These are phyloP conservation scores for Hyppa rectilinea DNA, from an alignment of 2,888 invertebrate genomes.

Conservation along the genomic window DNA sequence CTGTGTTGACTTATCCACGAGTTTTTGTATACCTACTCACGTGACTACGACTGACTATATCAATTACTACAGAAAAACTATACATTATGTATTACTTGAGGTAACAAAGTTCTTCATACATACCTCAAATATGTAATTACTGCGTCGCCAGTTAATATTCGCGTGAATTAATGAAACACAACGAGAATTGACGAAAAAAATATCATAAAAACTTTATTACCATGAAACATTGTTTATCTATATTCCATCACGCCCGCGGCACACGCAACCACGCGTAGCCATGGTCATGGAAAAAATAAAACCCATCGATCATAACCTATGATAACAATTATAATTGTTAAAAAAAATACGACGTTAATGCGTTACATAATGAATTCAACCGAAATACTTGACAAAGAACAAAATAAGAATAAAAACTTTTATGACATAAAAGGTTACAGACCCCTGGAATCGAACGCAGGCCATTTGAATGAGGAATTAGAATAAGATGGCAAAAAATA, in stretches of 20 bases:
- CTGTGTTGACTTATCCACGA: slow-evolving; percentile 29
- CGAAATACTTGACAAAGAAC: slow-evolving; percentile 60
- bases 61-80: slow-evolving; percentile 51
- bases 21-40: slow-evolving; percentile 41
- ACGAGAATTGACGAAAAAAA: slow-evolving; percentile 71
- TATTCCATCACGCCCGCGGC: slow-evolving; percentile 71
- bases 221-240: slow-evolving; percentile 78
- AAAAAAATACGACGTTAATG: slow-evolving; percentile 61
- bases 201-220: slow-evolving; percentile 70
- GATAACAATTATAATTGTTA: slow-evolving; percentile 74
- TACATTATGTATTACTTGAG: slow-evolving; percentile 29
- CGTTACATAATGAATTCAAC: slow-evolving; percentile 56
- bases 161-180: slow-evolving; percentile 69
- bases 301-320: slow-evolving; percentile 80
- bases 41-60: slow-evolving; percentile 48
- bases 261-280: slow-evolving; percentile 79
- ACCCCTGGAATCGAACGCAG: slow-evolving; percentile 85
- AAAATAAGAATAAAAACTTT: slow-evolving; percentile 49
- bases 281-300: slow-evolving; percentile 78
- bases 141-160: slow-evolving; percentile 70
- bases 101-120: slow-evolving; percentile 43
- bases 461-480: slow-evolving; percentile 89
- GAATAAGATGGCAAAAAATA: slow-evolving; percentile 90
- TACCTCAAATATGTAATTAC: slow-evolving; percentile 66
- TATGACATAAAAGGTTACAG: slow-evolving; percentile 80